Percentiles rank a stretch among this genome's conserved stretches.
Evolutionary conservation across 2,797 vertebrate species (phyloP).

Genomic region (Amphiprion clarkii): DNA sequence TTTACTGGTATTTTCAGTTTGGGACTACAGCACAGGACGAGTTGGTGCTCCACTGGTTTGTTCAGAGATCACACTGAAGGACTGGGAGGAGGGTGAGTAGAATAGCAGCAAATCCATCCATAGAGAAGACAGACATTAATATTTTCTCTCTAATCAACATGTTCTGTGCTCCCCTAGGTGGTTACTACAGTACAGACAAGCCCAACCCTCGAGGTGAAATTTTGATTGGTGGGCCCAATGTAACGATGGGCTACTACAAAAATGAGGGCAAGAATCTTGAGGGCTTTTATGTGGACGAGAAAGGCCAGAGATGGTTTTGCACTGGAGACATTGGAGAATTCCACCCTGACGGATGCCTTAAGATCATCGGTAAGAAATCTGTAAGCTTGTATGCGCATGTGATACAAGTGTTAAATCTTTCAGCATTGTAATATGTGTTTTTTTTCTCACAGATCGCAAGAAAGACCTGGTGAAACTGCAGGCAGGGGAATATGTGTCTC

Average conservation of each 20-base stretch:
- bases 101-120: neutral
- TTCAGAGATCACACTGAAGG: constrained; percentile 93
- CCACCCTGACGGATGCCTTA: constrained; percentile 93
- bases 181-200: constrained; percentile 94
- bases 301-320: constrained; percentile 95
- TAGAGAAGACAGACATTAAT: neutral
- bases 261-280: constrained; percentile 87
- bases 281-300: constrained; percentile 92
- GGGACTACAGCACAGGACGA: constrained; percentile 95
- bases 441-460: constrained; percentile 90
- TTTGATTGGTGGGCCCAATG: constrained; percentile 94
- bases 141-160: neutral
- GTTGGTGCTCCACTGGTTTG: constrained; percentile 96
- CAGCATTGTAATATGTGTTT: neutral
- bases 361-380: constrained; percentile 92
- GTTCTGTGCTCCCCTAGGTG: constrained; percentile 81
- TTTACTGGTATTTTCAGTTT: constrained; percentile 83
- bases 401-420: neutral
- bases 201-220: constrained; percentile 96
- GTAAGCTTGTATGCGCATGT: neutral
- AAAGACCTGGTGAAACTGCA: constrained; percentile 98
- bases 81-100: constrained; percentile 96
- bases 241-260: constrained; percentile 97
- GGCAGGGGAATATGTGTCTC: constrained; percentile 97
- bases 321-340: constrained; percentile 97